Evolutionary conservation across 2,888 invertebrate genomes (phyloP).

Genomic region (Hoplodrina ambigua): DNA sequence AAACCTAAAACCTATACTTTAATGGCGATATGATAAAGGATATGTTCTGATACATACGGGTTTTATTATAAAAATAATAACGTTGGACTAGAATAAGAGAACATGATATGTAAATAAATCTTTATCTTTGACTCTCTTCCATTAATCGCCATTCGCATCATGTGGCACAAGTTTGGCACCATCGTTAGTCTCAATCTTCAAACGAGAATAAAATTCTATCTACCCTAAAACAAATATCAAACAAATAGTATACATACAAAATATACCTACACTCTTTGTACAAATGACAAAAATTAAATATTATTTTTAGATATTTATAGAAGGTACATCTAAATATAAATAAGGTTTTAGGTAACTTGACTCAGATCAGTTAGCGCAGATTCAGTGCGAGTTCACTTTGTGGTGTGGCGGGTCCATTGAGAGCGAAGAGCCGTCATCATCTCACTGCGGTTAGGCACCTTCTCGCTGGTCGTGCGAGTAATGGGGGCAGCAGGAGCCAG

Average conservation of each 20-base stretch:
- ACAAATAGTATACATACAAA: constrained; percentile 56
- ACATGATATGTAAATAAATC: constrained; percentile 73
- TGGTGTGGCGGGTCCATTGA: constrained; percentile 96
- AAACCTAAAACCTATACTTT: constrained; percentile 75
- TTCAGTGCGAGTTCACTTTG: constrained; percentile 90
- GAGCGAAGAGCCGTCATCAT: constrained; percentile 95
- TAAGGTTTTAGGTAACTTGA: constrained; percentile 72
- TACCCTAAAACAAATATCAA: constrained; percentile 58
- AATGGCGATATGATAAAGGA: constrained; percentile 80
- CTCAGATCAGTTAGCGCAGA: constrained; percentile 60
- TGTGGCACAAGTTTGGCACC: constrained; percentile 74
- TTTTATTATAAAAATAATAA: constrained; percentile 50
- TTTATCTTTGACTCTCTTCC: constrained; percentile 62
- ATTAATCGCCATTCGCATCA: constrained; percentile 60
- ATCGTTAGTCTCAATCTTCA: constrained; percentile 69
- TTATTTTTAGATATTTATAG: constrained; percentile 31
- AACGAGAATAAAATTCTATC: constrained; percentile 60
- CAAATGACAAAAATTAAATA: constrained; percentile 59
- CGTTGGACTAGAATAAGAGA: constrained; percentile 55
- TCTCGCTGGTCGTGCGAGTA: constrained; percentile 95
- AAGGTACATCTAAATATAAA: constrained; percentile 63
- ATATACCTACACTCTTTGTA: constrained; percentile 59
- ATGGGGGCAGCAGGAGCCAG: constrained; percentile 92
- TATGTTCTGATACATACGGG: constrained; percentile 69
- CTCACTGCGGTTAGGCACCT: constrained; percentile 96